Evolutionary conservation across 1,140 invertebrate genomes (phyloP), one percentile per base, ranked within the genome.

Genomic region (Trichogramma pretiosum): DNA sequence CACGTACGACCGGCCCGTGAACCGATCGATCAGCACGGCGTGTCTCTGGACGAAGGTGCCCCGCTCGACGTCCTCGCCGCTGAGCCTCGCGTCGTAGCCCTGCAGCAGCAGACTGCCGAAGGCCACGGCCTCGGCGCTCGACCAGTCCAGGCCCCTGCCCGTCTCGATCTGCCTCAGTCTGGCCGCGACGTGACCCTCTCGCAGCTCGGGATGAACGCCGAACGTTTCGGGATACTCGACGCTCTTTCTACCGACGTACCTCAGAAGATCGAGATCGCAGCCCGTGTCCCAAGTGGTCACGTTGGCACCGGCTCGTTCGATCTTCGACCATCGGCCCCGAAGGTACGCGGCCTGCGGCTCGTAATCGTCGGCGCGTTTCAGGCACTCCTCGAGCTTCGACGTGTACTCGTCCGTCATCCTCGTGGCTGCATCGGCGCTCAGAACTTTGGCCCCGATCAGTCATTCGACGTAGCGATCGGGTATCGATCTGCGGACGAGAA

Each of bases 11-110:
- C 83, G 84, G 57, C 87, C 84, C 14, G 74, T 75, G 30, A 73
- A 79, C 62, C 93, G 89, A 69, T 93, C 84, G 60, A 90, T 87
- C 14, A 90, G 68, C 21, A 92, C 83, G 67, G 89, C 85, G 67
- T 92, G 87, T n/a, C 76, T 80, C 50, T 79, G 76, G 0, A 75
- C 75, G 73, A 93, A 92, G 11, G 89, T 93, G 24, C 89, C 90
- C 55, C 90, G 73, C 62, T 93, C 88, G 0, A 89, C 86, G 63
- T 94, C 89, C 63, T 94, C 83, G 2, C 91, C 90, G 53, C 84
- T 85, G 1, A 93, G 68, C 38, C 77, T 61, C 7, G 81, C 75
- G 48, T 75, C 75, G 36, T 75, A 67, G 2, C 74, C 70, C 42
- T 77, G 83, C 56, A 83, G 76, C 54, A 85, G 55, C 61, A 84